A percentile compares a stretch with the other conserved stretches of the same genome.
Evolutionary conservation across 2,888 invertebrate genomes (phyloP).

Genomic region (Melolontha melolontha): DNA sequence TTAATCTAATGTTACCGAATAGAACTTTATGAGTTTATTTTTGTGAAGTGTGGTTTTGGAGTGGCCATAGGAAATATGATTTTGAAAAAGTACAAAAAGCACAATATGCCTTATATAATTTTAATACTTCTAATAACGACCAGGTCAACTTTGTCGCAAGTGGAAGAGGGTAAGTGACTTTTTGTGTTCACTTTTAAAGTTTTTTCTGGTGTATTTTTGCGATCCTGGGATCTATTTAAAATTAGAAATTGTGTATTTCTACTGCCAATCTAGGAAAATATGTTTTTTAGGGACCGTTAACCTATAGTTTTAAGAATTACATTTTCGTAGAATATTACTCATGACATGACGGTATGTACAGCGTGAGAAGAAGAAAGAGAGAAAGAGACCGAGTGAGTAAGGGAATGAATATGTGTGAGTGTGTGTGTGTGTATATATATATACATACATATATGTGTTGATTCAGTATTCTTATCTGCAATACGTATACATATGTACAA

Average conservation of each 20-base stretch:
- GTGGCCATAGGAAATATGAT: constrained; percentile 25
- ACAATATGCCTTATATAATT: constrained; percentile 18
- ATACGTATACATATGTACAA: constrained; percentile 11
- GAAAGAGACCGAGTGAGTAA: no score
- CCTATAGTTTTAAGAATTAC: not conserved
- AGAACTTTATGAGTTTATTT: constrained; percentile 30
- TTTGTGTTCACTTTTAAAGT: not conserved
- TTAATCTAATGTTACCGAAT: constrained; percentile 41
- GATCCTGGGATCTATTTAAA: no score
- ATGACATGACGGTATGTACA: no score
- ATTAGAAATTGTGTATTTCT: no score
- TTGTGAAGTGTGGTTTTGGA: constrained; percentile 14
- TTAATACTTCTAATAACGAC: constrained; percentile 2
- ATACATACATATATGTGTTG: no score
- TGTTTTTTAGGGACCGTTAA: constrained; percentile 1
- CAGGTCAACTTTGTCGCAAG: constrained; percentile 28
- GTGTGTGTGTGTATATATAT: not conserved
- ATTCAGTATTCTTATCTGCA: constrained; percentile 20
- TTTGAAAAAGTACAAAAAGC: constrained; percentile 15
- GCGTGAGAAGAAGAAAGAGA: no score
- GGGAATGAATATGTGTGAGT: no score
- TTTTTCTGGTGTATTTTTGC: no score
- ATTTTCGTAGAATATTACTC: constrained; percentile 24
- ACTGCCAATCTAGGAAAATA: no score
- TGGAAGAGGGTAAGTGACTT: constrained; percentile 21